A percentile compares a stretch with the other conserved stretches of the same genome.
Conservation (phyloP, 2,888 invertebrate genomes). For the Scrobipalpa costella region DNA sequence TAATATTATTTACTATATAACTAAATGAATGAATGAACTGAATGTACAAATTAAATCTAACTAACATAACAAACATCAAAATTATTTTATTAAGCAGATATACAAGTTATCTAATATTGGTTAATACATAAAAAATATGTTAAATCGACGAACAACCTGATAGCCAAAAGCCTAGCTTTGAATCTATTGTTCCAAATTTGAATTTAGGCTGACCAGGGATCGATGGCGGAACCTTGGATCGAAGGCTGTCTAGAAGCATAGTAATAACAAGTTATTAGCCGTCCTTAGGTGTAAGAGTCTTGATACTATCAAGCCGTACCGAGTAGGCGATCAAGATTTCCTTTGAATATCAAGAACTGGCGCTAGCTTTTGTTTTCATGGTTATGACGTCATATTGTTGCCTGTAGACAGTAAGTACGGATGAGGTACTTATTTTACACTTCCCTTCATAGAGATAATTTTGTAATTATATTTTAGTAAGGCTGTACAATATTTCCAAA, state of each 20-base stretch:
- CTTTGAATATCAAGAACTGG: background rate
- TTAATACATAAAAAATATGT: background rate
- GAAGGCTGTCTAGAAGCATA: constrained; percentile 20
- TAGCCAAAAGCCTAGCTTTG: background rate
- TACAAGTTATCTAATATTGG: background rate
- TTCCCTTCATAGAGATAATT: too few relatives aligned
- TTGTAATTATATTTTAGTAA: too few relatives aligned
- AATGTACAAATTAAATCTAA: too few relatives aligned
- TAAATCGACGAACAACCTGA: background rate
- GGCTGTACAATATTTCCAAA: too few relatives aligned
- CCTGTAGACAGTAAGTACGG: too few relatives aligned
- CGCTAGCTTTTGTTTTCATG: background rate
- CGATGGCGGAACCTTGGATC: constrained; percentile 20
- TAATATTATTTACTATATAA: too few relatives aligned
- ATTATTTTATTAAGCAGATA: too few relatives aligned
- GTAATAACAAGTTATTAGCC: constrained; percentile 15
- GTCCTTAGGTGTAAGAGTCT: constrained; percentile 7
- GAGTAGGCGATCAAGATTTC: constrained; percentile 8
- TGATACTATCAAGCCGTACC: constrained; percentile 15
- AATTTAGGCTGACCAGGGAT: constrained; percentile 22
- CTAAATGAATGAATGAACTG: too few relatives aligned
- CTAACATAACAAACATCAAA: too few relatives aligned
- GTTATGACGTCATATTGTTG: background rate
- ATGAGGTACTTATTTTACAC: too few relatives aligned
- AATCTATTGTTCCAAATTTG: constrained; percentile 24